These are phyloP conservation scores for Apostichopus parvimensis DNA, from an alignment of 35 echinoderm and acorn worm genomes.

Conservation along the genomic window DNA sequence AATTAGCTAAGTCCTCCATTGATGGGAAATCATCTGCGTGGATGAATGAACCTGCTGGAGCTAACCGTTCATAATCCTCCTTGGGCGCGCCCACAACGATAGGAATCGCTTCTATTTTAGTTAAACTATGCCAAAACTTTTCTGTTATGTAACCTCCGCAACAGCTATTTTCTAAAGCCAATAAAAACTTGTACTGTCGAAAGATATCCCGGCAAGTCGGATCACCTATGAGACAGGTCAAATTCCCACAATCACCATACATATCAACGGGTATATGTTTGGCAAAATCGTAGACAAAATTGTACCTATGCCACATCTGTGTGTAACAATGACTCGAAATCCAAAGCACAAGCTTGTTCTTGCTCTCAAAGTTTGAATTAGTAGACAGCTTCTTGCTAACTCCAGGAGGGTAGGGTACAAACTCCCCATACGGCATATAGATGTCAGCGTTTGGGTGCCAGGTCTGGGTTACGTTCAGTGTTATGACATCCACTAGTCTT, in stretches of 20 bases:
- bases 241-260: slow-evolving; percentile 41
- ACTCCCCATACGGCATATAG: slow-evolving; percentile 14
- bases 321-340: slow-evolving; percentile 38
- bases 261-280: slow-evolving; percentile 39
- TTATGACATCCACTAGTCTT: neutral
- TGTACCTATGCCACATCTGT: slow-evolving; percentile 14
- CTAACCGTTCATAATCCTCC: slow-evolving; percentile 39
- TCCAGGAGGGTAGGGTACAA: neutral
- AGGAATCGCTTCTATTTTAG: slow-evolving; percentile 31
- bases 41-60: slow-evolving; percentile 47
- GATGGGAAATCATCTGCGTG: slow-evolving; percentile 50
- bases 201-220: slow-evolving; percentile 12
- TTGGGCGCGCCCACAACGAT: slow-evolving; percentile 33
- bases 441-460: slow-evolving; percentile 38
- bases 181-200: slow-evolving; percentile 52
- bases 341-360: slow-evolving; percentile 16
- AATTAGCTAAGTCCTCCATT: slow-evolving; percentile 29
- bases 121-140: slow-evolving; percentile 66
- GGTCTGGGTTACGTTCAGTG: slow-evolving; percentile 3
- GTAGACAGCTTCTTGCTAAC: neutral
- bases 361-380: slow-evolving; percentile 1
- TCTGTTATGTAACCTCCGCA: slow-evolving; percentile 79
- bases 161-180: slow-evolving; percentile 69
- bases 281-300: slow-evolving; percentile 40
- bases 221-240: slow-evolving; percentile 21